These are phyloP conservation scores for Drosophila pruinosa DNA, from an alignment of 1,140 invertebrate genomes.

Conservation along the genomic window DNA sequence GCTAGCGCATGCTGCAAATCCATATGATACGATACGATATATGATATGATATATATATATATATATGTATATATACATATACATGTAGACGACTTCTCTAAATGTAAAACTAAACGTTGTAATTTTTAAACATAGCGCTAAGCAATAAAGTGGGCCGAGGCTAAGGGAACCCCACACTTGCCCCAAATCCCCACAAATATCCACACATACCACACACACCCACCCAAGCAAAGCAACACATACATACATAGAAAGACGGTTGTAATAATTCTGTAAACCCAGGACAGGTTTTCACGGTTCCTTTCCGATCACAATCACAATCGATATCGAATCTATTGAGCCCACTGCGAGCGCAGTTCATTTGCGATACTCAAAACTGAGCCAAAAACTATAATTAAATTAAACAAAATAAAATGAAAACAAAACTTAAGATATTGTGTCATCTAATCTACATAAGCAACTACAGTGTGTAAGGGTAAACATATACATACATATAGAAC, in stretches of 20 bases:
- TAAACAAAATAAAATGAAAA: conserved; percentile 12
- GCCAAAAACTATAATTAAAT: conserved; percentile 66
- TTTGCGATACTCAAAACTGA: conserved; percentile 73
- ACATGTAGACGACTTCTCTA: conserved; percentile 64
- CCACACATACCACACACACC: conserved; percentile 7
- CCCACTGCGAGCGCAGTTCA: conserved; percentile 62
- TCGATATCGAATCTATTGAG: conserved; percentile 48
- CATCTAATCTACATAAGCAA: conserved; percentile 38
- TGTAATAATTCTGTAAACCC: conserved; percentile 61
- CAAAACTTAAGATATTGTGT: conserved; percentile 32
- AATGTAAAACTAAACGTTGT: conserved; percentile 73
- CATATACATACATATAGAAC: not conserved
- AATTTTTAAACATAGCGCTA: conserved; percentile 72
- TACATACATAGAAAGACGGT: conserved; percentile 44
- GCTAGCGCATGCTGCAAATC: conserved; percentile 48
- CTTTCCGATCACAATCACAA: conserved; percentile 52
- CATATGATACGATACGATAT: conserved; percentile 23
- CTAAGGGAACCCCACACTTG: not conserved
- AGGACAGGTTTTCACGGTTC: conserved; percentile 71
- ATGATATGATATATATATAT: not conserved
- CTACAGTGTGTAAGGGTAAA: not conserved
- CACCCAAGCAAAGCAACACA: conserved; percentile 18
- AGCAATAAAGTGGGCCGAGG: conserved; percentile 52
- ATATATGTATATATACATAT: conserved; percentile 23
- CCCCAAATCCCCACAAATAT: conserved; percentile 13